phyloP scores from a whole-genome alignment of 1,140 invertebrate genomes.

The Apis dorsata region DNA sequence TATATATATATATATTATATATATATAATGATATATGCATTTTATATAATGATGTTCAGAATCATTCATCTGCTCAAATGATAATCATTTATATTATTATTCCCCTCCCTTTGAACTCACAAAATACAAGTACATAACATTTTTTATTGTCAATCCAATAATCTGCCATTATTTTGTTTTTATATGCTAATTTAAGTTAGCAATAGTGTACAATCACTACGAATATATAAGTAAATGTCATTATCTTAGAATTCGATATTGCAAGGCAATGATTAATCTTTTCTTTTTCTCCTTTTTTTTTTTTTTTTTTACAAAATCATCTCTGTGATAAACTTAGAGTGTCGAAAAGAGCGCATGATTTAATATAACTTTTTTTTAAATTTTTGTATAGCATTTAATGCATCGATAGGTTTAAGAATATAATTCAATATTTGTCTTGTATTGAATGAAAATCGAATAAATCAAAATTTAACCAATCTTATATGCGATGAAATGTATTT shows the following conservation, averaged over 20 bases:
- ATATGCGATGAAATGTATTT: background rate
- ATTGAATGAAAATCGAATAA: background rate
- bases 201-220: slow-evolving; percentile 37
- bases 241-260: slow-evolving; percentile 50
- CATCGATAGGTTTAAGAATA: background rate
- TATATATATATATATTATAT: slow-evolving; percentile 4
- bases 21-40: background rate
- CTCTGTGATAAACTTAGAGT: background rate
- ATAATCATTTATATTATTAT: slow-evolving; percentile 19
- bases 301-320: slow-evolving; percentile 38
- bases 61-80: slow-evolving; percentile 2
- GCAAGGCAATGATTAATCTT: slow-evolving; percentile 47
- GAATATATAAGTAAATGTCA: slow-evolving; percentile 36
- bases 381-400: slow-evolving; percentile 1
- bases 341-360: background rate
- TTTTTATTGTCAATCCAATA: slow-evolving; percentile 55
- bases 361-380: slow-evolving; percentile 1
- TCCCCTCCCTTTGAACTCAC: slow-evolving; percentile 18
- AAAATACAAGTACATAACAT: slow-evolving; percentile 26
- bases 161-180: slow-evolving; percentile 49
- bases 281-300: background rate
- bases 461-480: background rate
- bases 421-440: background rate
- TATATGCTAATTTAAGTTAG: slow-evolving; percentile 50
- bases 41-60: slow-evolving; percentile 18